Evolutionary conservation across 2,888 invertebrate genomes (phyloP).

Genomic region (Sinelater perroti): DNA sequence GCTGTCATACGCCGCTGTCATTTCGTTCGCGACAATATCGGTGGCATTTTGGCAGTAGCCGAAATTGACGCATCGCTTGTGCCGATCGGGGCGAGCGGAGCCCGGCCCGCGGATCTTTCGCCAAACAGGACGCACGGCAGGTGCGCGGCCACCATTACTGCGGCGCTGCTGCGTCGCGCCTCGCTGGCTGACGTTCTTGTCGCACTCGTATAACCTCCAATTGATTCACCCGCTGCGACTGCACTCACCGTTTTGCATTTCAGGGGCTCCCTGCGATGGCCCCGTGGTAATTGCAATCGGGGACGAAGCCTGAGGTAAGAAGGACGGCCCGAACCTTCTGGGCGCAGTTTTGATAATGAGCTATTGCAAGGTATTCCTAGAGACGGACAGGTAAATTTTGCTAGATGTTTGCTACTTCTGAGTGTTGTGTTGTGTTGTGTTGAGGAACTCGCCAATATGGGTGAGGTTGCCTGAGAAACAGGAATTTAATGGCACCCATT

Average conservation of each 20-base stretch:
- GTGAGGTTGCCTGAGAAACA: no score
- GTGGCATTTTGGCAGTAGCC: constrained; percentile 35
- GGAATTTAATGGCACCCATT: no score
- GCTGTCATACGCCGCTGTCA: constrained; percentile 35
- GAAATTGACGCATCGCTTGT: constrained; percentile 23
- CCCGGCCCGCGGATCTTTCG: constrained; percentile 10
- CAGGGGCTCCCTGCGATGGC: neutral
- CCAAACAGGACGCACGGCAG: neutral
- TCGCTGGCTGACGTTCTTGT: neutral
- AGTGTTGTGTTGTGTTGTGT: no score
- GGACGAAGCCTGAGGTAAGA: neutral
- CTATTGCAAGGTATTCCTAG: no score
- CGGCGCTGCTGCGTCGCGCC: neutral
- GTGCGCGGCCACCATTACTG: neutral
- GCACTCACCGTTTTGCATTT: neutral
- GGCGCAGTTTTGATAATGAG: no score
- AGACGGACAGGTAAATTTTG: no score
- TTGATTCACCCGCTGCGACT: constrained; percentile 1
- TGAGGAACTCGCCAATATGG: no score
- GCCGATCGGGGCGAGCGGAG: constrained; percentile 17
- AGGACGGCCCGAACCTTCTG: constrained; percentile 1
- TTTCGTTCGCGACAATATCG: constrained; percentile 31
- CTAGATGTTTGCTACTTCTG: no score
- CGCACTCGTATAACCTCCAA: constrained; percentile 8
- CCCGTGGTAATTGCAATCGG: no score